Percentiles rank a stretch among this genome's conserved stretches.
phyloP scores from a whole-genome alignment of 2,888 invertebrate species.

The Agrotis segetum region DNA sequence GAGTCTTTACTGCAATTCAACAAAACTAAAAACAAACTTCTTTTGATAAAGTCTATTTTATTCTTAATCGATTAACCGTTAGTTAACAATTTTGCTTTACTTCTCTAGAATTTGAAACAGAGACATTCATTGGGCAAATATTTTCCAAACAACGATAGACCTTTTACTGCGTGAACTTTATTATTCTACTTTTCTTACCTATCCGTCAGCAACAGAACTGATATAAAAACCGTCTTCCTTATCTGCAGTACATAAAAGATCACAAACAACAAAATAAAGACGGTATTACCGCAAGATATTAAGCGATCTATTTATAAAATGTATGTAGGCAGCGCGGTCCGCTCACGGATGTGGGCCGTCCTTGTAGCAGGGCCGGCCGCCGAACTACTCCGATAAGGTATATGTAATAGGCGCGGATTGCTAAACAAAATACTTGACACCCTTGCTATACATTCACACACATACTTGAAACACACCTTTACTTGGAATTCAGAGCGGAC shows the following conservation, averaged over 20 bases:
- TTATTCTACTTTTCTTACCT: conserved; percentile 27
- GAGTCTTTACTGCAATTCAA: too few species aligned
- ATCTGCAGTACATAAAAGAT: conserved; percentile 37
- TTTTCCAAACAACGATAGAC: too few species aligned
- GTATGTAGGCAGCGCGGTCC: conserved; percentile 61
- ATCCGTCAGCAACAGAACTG: conserved; percentile 2
- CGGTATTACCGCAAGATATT: conserved; percentile 52
- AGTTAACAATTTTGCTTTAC: background rate
- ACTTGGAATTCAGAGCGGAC: conserved; percentile 47
- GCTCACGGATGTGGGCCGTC: conserved; percentile 69
- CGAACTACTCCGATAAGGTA: conserved; percentile 48
- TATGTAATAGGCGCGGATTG: conserved; percentile 57
- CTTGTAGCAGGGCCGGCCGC: conserved; percentile 67
- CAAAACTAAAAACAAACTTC: too few species aligned
- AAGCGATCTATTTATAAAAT: conserved; percentile 63
- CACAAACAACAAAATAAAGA: conserved; percentile 44
- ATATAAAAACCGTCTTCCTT: conserved; percentile 37
- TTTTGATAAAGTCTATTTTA: background rate
- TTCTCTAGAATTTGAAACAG: background rate
- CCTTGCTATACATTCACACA: conserved; percentile 38
- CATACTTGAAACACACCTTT: conserved; percentile 49
- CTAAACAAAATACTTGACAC: conserved; percentile 56
- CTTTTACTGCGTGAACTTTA: background rate
- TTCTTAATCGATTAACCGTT: background rate
- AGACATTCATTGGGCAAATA: too few species aligned